phyloP scores from a whole-genome alignment of 2,113 vertebrate species.

The Lepidothrix coronata region DNA sequence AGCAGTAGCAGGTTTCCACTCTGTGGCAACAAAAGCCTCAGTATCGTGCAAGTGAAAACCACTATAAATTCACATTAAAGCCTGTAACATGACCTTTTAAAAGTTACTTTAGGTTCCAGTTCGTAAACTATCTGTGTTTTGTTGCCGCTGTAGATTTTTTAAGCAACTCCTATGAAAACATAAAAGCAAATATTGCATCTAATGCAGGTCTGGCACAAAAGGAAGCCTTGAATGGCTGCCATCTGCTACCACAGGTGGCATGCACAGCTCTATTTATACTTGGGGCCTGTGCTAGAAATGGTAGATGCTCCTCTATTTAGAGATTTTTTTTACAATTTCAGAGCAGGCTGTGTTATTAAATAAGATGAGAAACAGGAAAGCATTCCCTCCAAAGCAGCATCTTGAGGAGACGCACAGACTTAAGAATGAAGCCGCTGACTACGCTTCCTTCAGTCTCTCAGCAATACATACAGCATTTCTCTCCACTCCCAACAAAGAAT shows the following conservation, averaged over 20 bases:
- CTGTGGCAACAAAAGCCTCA: background rate
- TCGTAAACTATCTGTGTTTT: background rate
- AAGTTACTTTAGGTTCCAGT: background rate
- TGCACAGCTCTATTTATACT: conserved; percentile 24
- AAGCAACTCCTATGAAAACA: background rate
- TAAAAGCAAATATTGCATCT: conserved; percentile 10
- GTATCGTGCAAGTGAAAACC: background rate
- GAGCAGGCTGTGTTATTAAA: background rate
- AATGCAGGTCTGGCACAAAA: conserved; percentile 2
- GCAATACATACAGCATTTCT: conserved; percentile 43
- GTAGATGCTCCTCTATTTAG: background rate
- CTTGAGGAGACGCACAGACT: background rate
- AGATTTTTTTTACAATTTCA: background rate
- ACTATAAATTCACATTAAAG: background rate
- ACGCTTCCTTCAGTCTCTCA: background rate
- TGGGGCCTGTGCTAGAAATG: background rate
- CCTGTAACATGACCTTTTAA: fast-evolving
- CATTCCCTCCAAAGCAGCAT: background rate
- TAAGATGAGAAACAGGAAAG: background rate
- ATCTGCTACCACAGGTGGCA: conserved; percentile 51
- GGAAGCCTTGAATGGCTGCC: conserved; percentile 28
- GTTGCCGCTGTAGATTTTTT: background rate
- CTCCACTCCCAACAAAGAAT: conserved; percentile 58
- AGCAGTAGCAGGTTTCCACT: background rate
- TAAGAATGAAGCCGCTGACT: background rate